These are phyloP conservation scores for Mylabris phalerata DNA, from an alignment of 1,140 invertebrate species.

Conservation along the genomic window DNA sequence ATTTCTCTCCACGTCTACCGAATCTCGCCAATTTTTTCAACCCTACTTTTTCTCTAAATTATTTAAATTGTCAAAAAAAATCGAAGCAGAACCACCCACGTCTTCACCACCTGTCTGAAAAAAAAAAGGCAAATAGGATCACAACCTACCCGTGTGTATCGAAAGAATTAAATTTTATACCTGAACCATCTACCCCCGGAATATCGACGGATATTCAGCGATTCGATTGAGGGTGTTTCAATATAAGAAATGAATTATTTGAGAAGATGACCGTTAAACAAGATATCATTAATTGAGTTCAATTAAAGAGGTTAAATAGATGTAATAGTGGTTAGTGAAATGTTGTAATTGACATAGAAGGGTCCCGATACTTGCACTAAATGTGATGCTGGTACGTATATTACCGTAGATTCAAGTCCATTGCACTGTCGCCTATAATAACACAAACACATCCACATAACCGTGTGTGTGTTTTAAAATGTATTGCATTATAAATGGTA, in stretches of 20 bases:
- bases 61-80: too few relatives aligned
- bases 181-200: too few relatives aligned
- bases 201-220: too few relatives aligned
- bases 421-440: constrained; percentile 12
- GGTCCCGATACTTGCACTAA: constrained; percentile 8
- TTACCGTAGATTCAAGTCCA: constrained; percentile 3
- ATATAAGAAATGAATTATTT: constrained; percentile 23
- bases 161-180: too few relatives aligned
- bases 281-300: constrained; percentile 30
- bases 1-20: too few relatives aligned
- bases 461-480: background rate
- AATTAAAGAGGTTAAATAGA: constrained; percentile 34
- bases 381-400: constrained; percentile 18
- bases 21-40: too few relatives aligned
- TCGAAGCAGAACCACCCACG: too few relatives aligned
- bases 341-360: constrained; percentile 25
- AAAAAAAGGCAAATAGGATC: too few relatives aligned
- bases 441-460: background rate
- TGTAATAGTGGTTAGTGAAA: constrained; percentile 28
- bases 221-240: too few relatives aligned
- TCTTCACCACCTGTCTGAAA: too few relatives aligned
- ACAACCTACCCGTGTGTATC: too few relatives aligned
- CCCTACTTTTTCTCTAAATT: too few relatives aligned
- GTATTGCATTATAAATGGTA: constrained; percentile 9
- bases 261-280: constrained; percentile 15